Evolutionary conservation across 2,113 vertebrate genomes (phyloP).

Genomic region (Cololabis saira): DNA sequence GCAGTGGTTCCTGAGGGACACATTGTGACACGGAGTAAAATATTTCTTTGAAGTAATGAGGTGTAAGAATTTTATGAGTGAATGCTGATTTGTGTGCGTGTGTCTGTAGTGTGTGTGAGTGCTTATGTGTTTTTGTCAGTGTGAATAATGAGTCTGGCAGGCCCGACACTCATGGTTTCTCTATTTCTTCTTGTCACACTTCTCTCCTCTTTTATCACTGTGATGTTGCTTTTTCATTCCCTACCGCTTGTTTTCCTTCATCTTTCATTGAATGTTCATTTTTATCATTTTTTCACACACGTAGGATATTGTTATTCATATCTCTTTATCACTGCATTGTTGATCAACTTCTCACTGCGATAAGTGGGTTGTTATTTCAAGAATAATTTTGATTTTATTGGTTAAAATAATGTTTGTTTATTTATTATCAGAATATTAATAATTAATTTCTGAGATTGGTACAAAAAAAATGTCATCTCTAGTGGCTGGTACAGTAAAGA

Average conservation of each 20-base stretch:
- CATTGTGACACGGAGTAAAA: constrained; percentile 27
- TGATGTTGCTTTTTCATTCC: constrained; percentile 24
- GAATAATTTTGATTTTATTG: too few relatives aligned
- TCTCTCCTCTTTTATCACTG: constrained; percentile 31
- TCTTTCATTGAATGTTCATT: background rate
- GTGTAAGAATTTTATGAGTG: constrained; percentile 24
- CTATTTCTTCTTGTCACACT: constrained; percentile 19
- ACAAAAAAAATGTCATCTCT: too few relatives aligned
- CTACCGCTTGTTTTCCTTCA: constrained; percentile 12
- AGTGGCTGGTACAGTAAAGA: too few relatives aligned
- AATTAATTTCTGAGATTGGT: too few relatives aligned
- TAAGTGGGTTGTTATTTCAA: too few relatives aligned
- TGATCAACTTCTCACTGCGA: too few relatives aligned
- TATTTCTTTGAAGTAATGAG: constrained; percentile 40
- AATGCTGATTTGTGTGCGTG: constrained; percentile 4
- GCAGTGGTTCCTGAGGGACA: constrained; percentile 19
- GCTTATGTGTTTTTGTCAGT: constrained; percentile 14
- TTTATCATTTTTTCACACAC: too few relatives aligned
- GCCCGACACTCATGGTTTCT: constrained; percentile 27
- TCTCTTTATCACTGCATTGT: too few relatives aligned
- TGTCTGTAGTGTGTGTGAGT: background rate
- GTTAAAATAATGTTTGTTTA: too few relatives aligned
- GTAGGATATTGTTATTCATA: too few relatives aligned
- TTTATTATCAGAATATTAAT: too few relatives aligned
- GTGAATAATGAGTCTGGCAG: constrained; percentile 42